Conservation (phyloP, 35 echinoderm and acorn worm species). For the Ophiothrix spiculata region DNA sequence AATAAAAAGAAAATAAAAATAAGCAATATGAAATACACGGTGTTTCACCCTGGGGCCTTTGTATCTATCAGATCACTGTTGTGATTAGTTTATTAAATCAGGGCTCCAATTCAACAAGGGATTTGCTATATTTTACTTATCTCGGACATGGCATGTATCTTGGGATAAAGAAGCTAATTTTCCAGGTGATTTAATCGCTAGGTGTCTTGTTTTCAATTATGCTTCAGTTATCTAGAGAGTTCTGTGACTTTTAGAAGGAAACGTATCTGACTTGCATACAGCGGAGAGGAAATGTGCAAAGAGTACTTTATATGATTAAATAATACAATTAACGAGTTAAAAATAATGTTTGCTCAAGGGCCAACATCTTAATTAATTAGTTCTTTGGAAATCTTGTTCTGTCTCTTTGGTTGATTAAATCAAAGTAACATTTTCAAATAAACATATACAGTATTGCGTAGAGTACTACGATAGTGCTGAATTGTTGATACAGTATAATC, state of each 20-base stretch:
- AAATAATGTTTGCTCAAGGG: no score
- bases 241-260: not conserved
- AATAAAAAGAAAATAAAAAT: not conserved
- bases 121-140: not conserved
- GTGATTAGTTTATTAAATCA: conserved; percentile 9
- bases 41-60: not conserved
- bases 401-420: no score
- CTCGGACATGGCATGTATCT: not conserved
- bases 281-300: no score
- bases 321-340: no score
- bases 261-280: no score
- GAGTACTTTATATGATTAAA: no score
- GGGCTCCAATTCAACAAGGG: not conserved
- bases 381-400: no score
- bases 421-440: no score
- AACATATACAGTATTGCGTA: no score
- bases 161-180: not conserved
- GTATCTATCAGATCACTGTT: not conserved
- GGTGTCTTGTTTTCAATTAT: conserved; percentile 1
- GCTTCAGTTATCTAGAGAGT: not conserved
- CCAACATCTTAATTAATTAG: no score
- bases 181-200: conserved; percentile 9
- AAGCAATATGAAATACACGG: not conserved
- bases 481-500: no score
- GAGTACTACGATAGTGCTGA: no score